These are phyloP conservation scores for Apodemus speciosus DNA, from an alignment of 2,113 vertebrate genomes.

Conservation along the genomic window DNA sequence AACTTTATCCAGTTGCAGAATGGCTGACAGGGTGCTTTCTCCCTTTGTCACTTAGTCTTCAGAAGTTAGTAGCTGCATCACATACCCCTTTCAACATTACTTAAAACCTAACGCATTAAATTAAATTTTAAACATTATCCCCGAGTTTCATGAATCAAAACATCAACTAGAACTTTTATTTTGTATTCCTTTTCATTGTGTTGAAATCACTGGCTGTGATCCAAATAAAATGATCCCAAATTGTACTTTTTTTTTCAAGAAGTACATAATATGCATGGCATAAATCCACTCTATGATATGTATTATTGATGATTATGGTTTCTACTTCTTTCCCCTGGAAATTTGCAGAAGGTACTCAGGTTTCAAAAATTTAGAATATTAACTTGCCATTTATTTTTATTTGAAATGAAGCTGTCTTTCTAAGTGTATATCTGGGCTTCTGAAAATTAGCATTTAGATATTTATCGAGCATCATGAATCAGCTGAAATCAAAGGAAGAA, in stretches of 20 bases:
- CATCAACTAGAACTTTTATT: neutral
- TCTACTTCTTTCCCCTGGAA: neutral
- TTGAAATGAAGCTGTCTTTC: neutral
- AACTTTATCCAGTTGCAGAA: neutral
- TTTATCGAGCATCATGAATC: neutral
- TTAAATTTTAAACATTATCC: slow-evolving; percentile 30
- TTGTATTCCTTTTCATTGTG: neutral
- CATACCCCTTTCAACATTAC: neutral
- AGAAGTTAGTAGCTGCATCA: neutral
- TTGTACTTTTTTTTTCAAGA: neutral
- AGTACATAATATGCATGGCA: neutral
- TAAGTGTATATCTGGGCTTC: neutral
- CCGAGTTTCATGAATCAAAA: neutral
- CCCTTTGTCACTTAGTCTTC: neutral
- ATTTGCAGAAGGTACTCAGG: neutral
- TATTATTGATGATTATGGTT: neutral
- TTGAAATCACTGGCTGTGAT: neutral
- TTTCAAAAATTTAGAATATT: neutral
- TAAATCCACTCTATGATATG: neutral
- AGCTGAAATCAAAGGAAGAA: neutral
- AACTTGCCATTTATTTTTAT: slow-evolving; percentile 19
- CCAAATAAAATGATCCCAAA: neutral
- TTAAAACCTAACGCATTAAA: neutral
- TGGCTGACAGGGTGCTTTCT: neutral
- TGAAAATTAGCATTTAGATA: neutral